Evolutionary conservation across 2,888 invertebrate species (phyloP), one percentile per base, ranked within the genome.

Genomic region (Trissonchulus sp.): DNA sequence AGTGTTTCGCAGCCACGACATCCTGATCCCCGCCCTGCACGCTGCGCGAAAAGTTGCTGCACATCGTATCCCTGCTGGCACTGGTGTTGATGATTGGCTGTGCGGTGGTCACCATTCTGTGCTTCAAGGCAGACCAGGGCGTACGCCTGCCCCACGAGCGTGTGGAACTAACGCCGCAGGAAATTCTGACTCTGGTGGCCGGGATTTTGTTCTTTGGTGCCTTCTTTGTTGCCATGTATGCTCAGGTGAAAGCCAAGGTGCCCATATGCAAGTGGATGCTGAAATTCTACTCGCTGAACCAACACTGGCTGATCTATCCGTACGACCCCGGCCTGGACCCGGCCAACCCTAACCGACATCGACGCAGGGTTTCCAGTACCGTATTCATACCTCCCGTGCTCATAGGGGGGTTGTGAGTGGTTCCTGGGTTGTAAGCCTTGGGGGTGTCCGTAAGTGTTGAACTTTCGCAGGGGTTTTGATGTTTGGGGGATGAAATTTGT

Each of bases 181-280:
- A 88, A 77, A 85, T 87, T 48, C 84, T 87, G 60, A 88, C 88
- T 0, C 82, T 88, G 31, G 85, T 86, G 1, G 87, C 87, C 77
- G 88, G 88, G 0, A 86, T 88, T 36, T 82, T 87, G 72, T 88
- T 88, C 81, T 88, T 88, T 80, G 83, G 87, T 48, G 86, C 87
- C 31, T 88, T 88, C 80, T 88, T 88, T 80, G 83, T 88, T 30
- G 87, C 88, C 74, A 88, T 88, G 87, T 87, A 88, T 77, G 87
- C 87, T 65, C 34, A 65, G 65, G 65, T 65, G 8, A 65, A 65
- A 65, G n/a, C 65, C 15, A 30, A n/a, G 18, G 8, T 65, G 28
- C 8, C 65, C 8, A 30, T 65, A 8, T 65, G 8, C 65, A 65
- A 65, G 31, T 34, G 28, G 31, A 65, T 65, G 65, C 18, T 65